These are phyloP conservation scores for Xestia rhomboidea DNA, from an alignment of 2,888 invertebrate species.

Conservation along the genomic window DNA sequence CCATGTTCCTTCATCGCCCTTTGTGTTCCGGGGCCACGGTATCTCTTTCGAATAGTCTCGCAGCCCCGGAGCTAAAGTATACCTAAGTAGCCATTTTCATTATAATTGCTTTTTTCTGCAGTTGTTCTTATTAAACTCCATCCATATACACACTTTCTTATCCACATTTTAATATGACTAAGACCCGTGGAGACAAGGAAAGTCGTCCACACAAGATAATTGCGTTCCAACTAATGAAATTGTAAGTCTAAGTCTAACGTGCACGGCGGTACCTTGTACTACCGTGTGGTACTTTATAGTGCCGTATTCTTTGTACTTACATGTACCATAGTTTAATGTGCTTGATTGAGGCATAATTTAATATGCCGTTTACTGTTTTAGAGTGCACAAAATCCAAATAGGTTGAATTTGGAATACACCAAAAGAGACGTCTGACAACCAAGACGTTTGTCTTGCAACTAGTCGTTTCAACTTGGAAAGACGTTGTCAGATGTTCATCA, in stretches of 20 bases:
- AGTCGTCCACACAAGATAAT: slow-evolving; percentile 57
- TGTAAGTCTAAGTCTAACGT: slow-evolving; percentile 48
- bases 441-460: no score
- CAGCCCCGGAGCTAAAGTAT: no score
- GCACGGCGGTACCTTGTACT: slow-evolving; percentile 22
- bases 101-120: neutral
- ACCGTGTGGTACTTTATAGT: slow-evolving; percentile 36
- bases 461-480: no score
- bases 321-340: neutral
- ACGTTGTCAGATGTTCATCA: no score
- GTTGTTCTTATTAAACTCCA: neutral
- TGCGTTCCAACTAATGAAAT: slow-evolving; percentile 59
- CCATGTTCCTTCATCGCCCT: no score
- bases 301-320: neutral
- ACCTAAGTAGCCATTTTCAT: neutral
- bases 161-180: slow-evolving; percentile 25
- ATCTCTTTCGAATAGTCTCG: no score
- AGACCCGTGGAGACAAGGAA: slow-evolving; percentile 14
- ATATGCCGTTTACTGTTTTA: neutral
- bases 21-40: no score
- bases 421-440: no score
- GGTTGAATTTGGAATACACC: neutral
- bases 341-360: neutral
- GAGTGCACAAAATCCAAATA: neutral
- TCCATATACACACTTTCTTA: slow-evolving; percentile 6